A percentile compares a stretch with the other conserved stretches of the same genome.
Evolutionary conservation across 2,888 invertebrate genomes (phyloP).

Genomic region (Leucania comma): DNA sequence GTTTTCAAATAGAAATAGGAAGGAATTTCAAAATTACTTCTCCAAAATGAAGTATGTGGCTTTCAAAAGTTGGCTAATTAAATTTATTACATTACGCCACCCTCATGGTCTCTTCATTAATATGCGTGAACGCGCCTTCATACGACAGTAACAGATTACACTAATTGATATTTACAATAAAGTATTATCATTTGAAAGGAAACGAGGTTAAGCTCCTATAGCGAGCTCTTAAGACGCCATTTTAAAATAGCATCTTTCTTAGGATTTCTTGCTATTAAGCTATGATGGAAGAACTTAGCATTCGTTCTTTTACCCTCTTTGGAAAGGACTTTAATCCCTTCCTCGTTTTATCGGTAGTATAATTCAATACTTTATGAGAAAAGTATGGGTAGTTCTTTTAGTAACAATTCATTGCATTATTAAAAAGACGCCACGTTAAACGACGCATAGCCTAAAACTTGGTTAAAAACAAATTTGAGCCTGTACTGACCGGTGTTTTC

Average conservation of each 20-base stretch:
- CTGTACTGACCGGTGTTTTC: too few species aligned
- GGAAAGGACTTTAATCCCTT: conserved; percentile 26
- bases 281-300: conserved; percentile 14
- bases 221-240: background rate
- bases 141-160: background rate
- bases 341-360: conserved; percentile 13
- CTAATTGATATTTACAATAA: background rate
- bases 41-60: background rate
- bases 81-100: background rate
- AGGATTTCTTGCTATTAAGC: conserved; percentile 12
- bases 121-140: conserved; percentile 1
- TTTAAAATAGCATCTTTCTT: conserved; percentile 15
- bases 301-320: conserved; percentile 9
- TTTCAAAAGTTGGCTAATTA: background rate
- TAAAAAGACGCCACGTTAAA: too few species aligned
- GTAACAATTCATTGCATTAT: background rate
- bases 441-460: too few species aligned
- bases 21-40: background rate
- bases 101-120: background rate
- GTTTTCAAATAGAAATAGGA: background rate
- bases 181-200: background rate
- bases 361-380: conserved; percentile 12
- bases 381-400: background rate
- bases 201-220: background rate
- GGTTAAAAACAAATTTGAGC: too few species aligned